Evolutionary conservation across 2,888 invertebrate species (phyloP).

Genomic region (Lycaena phlaeas): DNA sequence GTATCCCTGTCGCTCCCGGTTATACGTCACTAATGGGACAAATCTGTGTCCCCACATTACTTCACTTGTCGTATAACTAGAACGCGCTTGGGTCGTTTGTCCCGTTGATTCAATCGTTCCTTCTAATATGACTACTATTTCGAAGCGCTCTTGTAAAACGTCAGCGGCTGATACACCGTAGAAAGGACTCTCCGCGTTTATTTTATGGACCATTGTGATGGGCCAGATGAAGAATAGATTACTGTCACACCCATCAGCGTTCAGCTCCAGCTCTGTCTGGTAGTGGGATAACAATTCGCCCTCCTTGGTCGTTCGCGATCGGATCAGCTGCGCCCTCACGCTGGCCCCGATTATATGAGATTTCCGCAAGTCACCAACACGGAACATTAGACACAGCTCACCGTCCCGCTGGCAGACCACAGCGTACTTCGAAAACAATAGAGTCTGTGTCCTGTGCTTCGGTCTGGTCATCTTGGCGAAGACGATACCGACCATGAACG

Average conservation of each 20-base stretch:
- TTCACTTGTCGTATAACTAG: slow-evolving; percentile 84
- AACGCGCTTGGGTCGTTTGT: slow-evolving; percentile 81
- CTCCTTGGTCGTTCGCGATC: slow-evolving; percentile 87
- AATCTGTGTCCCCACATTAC: slow-evolving; percentile 88
- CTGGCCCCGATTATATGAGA: slow-evolving; percentile 93
- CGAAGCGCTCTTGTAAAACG: slow-evolving; percentile 84
- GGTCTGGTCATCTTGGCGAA: slow-evolving; percentile 95
- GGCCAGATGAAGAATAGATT: slow-evolving; percentile 95
- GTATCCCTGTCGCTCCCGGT: slow-evolving; percentile 81
- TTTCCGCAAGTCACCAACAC: slow-evolving; percentile 91
- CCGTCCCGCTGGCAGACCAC: slow-evolving; percentile 90
- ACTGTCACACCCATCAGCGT: slow-evolving; percentile 85
- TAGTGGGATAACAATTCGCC: slow-evolving; percentile 87
- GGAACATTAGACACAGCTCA: slow-evolving; percentile 86
- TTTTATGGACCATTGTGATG: slow-evolving; percentile 89
- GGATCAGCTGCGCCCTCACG: slow-evolving; percentile 87
- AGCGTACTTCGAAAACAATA: slow-evolving; percentile 88
- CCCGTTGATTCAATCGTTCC: slow-evolving; percentile 88
- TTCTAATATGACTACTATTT: slow-evolving; percentile 87
- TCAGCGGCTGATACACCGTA: slow-evolving; percentile 88
- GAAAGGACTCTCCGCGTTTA: slow-evolving; percentile 87
- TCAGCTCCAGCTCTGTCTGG: slow-evolving; percentile 81
- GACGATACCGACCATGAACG: slow-evolving; percentile 85
- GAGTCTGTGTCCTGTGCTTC: slow-evolving; percentile 91
- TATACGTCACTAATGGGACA: slow-evolving; percentile 81